Evolutionary conservation across 1,140 invertebrate species (phyloP), one percentile per base, ranked within the genome.

Genomic region (Coelopa frigida): DNA sequence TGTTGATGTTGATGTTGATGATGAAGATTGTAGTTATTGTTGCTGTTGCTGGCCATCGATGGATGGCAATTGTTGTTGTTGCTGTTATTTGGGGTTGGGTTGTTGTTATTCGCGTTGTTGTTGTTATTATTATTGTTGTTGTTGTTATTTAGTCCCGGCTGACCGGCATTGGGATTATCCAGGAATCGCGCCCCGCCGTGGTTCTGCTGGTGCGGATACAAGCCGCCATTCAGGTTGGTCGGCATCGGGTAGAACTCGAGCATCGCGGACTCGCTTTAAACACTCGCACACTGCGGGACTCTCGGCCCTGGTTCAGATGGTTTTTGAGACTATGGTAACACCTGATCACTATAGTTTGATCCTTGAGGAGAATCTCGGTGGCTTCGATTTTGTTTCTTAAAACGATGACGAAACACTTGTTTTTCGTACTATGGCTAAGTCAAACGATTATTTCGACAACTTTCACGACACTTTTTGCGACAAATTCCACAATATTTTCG

Each of bases 211-310:
- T 62, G 61, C 29, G 66, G 60, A 39, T 66, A 55, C 44, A 60
- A 56, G 51, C 60, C 64, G 55, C 56, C 54, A 61, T 59, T 68
- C 48, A 68, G 52, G 58, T 67, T 68, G 41, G 64, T 67, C 54
- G 64, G 64, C 64, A 68, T 65, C 53, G 64, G 64, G 60, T 68
- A 68, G 48, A 68, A 68, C 53, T 68, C 64, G 51, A 68, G 57
- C 64, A 68, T 68, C 55, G n/a, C n/a, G n/a, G n/a, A n/a, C n/a
- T n/a, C n/a, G n/a, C n/a, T 27, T 42, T 42, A 42, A 42, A 26
- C n/a, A n/a, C n/a, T n/a, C n/a, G n/a, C n/a, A n/a, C n/a, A n/a
- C n/a, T n/a, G n/a, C n/a, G n/a, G n/a, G n/a, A n/a, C n/a, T n/a
- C n/a, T n/a, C n/a, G n/a, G n/a, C n/a, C n/a, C n/a, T n/a, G n/a